Evolutionary conservation across 2,888 invertebrate genomes (phyloP).

Genomic region (Apoderus coryli): DNA sequence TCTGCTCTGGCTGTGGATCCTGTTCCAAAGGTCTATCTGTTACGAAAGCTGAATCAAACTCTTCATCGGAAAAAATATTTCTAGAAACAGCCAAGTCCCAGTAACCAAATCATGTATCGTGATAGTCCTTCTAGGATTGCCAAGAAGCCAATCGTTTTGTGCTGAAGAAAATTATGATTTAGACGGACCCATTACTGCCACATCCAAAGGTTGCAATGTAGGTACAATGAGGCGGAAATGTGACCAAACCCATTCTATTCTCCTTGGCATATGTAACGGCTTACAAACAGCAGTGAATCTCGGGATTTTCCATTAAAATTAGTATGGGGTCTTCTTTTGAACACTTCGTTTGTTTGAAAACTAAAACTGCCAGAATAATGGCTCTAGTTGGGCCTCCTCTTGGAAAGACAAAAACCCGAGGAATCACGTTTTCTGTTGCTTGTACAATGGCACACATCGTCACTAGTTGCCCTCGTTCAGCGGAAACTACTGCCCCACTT

Average conservation of each 20-base stretch:
- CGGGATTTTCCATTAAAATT: constrained; percentile 6
- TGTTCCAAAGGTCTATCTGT: constrained; percentile 1
- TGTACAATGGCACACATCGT: constrained; percentile 15
- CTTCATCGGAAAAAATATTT: constrained; percentile 2
- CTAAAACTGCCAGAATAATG: no score
- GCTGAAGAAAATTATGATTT: constrained; percentile 5
- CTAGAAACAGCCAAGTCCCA: neutral
- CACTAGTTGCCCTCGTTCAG: constrained; percentile 13
- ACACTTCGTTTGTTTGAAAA: constrained; percentile 14
- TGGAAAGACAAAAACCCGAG: constrained; percentile 15
- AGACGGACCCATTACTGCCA: constrained; percentile 9
- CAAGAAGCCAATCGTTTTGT: constrained; percentile 5
- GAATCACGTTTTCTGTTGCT: constrained; percentile 14
- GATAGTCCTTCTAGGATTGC: constrained; percentile 4
- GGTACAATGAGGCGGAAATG: constrained; percentile 8
- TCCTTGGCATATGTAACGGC: constrained; percentile 8
- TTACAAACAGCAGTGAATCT: constrained; percentile 6
- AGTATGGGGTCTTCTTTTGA: constrained; percentile 16
- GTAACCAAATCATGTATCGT: constrained; percentile 6
- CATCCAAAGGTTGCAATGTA: constrained; percentile 7
- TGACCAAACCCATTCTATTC: constrained; percentile 6
- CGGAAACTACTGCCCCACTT: constrained; percentile 13
- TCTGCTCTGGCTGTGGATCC: no score
- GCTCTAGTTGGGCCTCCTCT: no score
- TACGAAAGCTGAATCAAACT: constrained; percentile 1